phyloP scores from a whole-genome alignment of 2,888 invertebrate species.

The Patella depressa region DNA sequence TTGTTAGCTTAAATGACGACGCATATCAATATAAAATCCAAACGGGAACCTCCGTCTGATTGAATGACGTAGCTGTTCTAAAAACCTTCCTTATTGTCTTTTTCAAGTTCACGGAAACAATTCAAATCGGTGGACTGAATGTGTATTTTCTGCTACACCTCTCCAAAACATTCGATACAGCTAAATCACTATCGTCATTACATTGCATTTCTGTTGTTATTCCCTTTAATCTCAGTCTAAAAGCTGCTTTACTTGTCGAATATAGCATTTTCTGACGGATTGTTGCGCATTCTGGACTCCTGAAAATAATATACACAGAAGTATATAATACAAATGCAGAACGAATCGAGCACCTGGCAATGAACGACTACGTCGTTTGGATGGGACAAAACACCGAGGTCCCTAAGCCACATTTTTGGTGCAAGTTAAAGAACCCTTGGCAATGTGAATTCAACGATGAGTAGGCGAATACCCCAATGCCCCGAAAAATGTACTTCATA shows the following conservation, averaged over 20 bases:
- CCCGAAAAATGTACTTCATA: no score
- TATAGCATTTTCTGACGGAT: constrained; percentile 86
- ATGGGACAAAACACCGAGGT: no score
- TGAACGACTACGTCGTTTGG: no score
- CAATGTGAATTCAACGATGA: no score
- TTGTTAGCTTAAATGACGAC: no score
- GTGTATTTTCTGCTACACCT: constrained; percentile 52
- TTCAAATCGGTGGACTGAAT: constrained; percentile 18
- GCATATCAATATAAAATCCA: no score
- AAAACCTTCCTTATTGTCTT: no score
- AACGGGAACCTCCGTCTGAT: no score
- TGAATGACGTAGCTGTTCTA: no score
- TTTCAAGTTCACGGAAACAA: not conserved
- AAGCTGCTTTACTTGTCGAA: constrained; percentile 93
- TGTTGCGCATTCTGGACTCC: constrained; percentile 79
- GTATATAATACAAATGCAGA: not conserved
- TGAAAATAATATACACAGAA: constrained; percentile 21
- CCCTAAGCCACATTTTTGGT: no score
- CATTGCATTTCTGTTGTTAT: constrained; percentile 97
- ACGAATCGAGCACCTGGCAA: not conserved
- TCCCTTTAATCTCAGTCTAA: constrained; percentile 96
- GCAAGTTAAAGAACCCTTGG: no score
- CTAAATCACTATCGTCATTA: constrained; percentile 88
- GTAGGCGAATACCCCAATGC: no score
- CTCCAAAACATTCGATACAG: constrained; percentile 58